phyloP scores from a whole-genome alignment of 2,888 invertebrate species.

The Microctonus brassicae region DNA sequence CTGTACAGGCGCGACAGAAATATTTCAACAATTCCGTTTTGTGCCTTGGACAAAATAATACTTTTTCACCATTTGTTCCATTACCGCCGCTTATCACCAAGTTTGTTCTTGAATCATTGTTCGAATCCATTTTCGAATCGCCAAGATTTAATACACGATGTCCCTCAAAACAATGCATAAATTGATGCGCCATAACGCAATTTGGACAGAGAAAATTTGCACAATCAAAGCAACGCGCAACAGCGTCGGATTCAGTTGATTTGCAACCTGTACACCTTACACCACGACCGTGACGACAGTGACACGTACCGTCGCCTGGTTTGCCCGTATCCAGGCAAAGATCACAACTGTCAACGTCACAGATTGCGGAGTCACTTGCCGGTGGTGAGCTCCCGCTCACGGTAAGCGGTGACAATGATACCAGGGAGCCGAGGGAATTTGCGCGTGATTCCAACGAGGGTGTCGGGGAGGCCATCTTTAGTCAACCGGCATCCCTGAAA shows the following conservation, averaged over 20 bases:
- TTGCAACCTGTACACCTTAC: slow-evolving; percentile 96
- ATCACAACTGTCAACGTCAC: slow-evolving; percentile 73
- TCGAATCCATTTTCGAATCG: slow-evolving; percentile 75
- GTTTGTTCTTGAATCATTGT: slow-evolving; percentile 41
- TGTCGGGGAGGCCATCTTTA: slow-evolving; percentile 94
- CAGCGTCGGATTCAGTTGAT: slow-evolving; percentile 92
- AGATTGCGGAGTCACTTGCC: slow-evolving; percentile 86
- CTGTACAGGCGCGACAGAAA: slow-evolving; percentile 93
- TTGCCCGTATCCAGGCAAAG: slow-evolving; percentile 65
- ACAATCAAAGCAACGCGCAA: slow-evolving; percentile 96
- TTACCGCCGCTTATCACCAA: slow-evolving; percentile 49
- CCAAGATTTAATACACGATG: slow-evolving; percentile 86
- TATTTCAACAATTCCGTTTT: slow-evolving; percentile 92
- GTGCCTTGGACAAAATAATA: slow-evolving; percentile 88
- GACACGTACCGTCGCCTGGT: slow-evolving; percentile 66
- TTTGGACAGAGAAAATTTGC: slow-evolving; percentile 95
- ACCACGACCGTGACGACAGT: slow-evolving; percentile 72
- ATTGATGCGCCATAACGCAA: slow-evolving; percentile 98
- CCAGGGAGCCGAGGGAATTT: slow-evolving; percentile 88
- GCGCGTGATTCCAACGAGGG: slow-evolving; percentile 94
- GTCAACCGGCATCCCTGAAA: slow-evolving; percentile 88
- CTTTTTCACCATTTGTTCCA: slow-evolving; percentile 72
- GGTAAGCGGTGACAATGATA: slow-evolving; percentile 81
- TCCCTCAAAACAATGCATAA: slow-evolving; percentile 99
- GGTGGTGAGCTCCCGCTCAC: slow-evolving; percentile 91